phyloP scores from a whole-genome alignment of 2,113 vertebrate species.

The Leucoraja erinaceus region DNA sequence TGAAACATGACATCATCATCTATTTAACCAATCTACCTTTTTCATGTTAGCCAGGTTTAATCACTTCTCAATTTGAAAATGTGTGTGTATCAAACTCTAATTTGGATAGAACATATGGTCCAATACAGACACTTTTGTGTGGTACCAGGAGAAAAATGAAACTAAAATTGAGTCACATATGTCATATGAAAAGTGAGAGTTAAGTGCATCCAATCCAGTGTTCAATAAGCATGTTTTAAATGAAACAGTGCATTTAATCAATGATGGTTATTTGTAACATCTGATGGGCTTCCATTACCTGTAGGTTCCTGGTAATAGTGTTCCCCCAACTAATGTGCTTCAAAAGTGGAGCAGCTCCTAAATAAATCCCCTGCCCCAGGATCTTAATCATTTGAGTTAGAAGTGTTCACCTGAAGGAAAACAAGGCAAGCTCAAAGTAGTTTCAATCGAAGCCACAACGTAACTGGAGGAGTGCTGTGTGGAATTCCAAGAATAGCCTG shows the following conservation, averaged over 20 bases:
- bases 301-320: background rate
- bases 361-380: background rate
- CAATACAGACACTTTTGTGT: background rate
- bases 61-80: background rate
- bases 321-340: background rate
- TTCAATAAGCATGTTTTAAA: too few species aligned
- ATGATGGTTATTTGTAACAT: background rate
- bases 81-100: background rate
- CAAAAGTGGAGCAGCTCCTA: background rate
- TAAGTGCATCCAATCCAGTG: too few species aligned
- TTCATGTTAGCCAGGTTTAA: background rate
- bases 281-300: background rate
- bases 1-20: background rate
- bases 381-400: background rate
- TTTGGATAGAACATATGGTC: background rate
- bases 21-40: background rate
- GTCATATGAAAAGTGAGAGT: too few species aligned
- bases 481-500: background rate
- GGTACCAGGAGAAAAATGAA: background rate
- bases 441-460: background rate
- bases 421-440: background rate
- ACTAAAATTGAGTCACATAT: background rate
- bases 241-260: background rate
- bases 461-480: background rate
- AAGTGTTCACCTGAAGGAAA: background rate